A percentile compares a stretch with the other conserved stretches of the same genome.
Conservation (phyloP, 2,113 vertebrate species). For the Pleuronectes platessa region DNA sequence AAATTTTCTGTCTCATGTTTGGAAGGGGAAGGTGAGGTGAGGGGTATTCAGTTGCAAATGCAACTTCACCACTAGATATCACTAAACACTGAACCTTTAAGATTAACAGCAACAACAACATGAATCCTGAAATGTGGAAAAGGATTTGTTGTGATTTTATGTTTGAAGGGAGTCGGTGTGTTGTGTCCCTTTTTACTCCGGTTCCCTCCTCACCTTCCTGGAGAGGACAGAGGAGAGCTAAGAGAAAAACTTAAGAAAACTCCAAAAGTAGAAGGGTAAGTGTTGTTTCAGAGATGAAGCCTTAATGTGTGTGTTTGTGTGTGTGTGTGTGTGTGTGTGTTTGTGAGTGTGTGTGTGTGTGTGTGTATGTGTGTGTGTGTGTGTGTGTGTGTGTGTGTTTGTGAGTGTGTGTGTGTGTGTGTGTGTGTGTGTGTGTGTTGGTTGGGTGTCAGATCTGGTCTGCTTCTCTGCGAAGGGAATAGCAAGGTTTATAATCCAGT, state of each 20-base stretch:
- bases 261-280: conserved; percentile 6
- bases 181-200: conserved; percentile 1
- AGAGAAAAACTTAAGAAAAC: background rate
- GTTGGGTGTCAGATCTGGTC: conserved; percentile 16
- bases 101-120: too few species aligned
- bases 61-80: too few species aligned
- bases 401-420: too few species aligned
- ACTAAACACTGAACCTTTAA: too few species aligned
- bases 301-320: conserved; percentile 23
- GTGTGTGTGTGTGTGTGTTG: background rate
- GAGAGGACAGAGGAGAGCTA: too few species aligned
- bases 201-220: conserved; percentile 1
- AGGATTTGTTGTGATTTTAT: too few species aligned
- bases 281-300: conserved; percentile 51
- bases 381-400: background rate
- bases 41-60: too few species aligned
- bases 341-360: too few species aligned
- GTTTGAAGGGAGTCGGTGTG: background rate
- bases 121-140: too few species aligned
- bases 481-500: conserved; percentile 64
- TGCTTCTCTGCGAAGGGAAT: conserved; percentile 44
- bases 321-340: background rate
- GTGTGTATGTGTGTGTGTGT: background rate
- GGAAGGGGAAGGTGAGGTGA: too few species aligned
- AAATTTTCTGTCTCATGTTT: too few species aligned